Evolutionary conservation across 2,888 invertebrate species (phyloP).

Genomic region (Leucozona laternaria): DNA sequence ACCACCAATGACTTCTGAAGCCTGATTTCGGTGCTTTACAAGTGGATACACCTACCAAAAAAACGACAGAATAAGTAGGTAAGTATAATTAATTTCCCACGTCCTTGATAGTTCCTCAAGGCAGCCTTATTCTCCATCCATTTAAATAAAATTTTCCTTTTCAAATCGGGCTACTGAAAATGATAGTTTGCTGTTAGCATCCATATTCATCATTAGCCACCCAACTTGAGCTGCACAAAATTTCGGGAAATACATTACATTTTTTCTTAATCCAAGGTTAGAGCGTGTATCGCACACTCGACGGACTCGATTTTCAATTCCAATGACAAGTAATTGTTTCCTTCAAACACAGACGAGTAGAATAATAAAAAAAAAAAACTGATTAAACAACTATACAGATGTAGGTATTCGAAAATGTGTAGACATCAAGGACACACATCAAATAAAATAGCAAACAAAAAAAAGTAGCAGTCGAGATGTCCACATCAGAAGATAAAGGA

Average conservation of each 20-base stretch:
- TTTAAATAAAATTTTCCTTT: conserved; percentile 38
- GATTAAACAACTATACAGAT: conserved; percentile 41
- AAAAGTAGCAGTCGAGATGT: conserved; percentile 26
- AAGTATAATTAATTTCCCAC: neutral
- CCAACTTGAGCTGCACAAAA: conserved; percentile 37
- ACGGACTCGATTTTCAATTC: neutral
- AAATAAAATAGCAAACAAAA: conserved; percentile 11
- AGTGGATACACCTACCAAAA: too few species aligned
- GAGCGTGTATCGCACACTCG: neutral
- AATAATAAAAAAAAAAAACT: neutral
- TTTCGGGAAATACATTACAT: too few species aligned
- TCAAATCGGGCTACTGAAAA: conserved; percentile 64
- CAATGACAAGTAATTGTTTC: conserved; percentile 1
- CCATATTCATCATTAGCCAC: conserved; percentile 50
- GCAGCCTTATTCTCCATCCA: neutral
- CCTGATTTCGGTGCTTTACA: too few species aligned
- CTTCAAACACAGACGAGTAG: neutral
- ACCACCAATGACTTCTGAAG: too few species aligned
- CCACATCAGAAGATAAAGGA: neutral
- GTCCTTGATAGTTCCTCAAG: conserved; percentile 34
- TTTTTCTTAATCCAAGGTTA: conserved; percentile 36
- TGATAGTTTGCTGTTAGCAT: neutral
- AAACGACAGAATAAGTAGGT: too few species aligned
- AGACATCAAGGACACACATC: conserved; percentile 27
- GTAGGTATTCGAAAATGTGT: conserved; percentile 3